Conservation (phyloP, 2,888 invertebrate species). For the Endomychus coccineus region DNA sequence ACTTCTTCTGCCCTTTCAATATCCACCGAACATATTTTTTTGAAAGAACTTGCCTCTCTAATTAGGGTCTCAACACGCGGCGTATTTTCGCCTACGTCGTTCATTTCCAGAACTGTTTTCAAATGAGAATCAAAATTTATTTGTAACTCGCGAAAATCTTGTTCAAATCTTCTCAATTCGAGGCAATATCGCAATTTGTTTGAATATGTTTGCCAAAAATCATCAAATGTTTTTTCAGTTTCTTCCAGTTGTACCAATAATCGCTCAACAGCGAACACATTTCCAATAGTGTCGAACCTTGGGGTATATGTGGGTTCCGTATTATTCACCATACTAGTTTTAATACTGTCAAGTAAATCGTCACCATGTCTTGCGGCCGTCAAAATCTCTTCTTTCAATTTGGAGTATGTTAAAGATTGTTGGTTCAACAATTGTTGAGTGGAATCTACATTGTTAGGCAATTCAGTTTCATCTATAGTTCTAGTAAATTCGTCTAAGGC, state of each 20-base stretch:
- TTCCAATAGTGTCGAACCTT: conserved; percentile 66
- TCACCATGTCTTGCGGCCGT: conserved; percentile 86
- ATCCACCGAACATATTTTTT: conserved; percentile 72
- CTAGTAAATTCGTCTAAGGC: conserved; percentile 82
- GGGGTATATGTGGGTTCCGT: conserved; percentile 51
- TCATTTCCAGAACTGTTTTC: conserved; percentile 74
- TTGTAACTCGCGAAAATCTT: conserved; percentile 87
- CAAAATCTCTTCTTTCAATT: conserved; percentile 76
- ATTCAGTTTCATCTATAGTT: conserved; percentile 82
- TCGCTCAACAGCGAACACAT: conserved; percentile 88
- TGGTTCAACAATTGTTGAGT: conserved; percentile 80
- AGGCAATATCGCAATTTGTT: conserved; percentile 83
- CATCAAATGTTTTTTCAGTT: conserved; percentile 88
- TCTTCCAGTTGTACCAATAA: conserved; percentile 88
- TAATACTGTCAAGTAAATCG: conserved; percentile 68
- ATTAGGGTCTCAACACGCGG: conserved; percentile 70
- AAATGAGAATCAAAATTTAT: conserved; percentile 73
- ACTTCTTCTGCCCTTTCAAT: conserved; percentile 77
- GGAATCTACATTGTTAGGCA: conserved; percentile 88
- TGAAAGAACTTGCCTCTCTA: conserved; percentile 69
- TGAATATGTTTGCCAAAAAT: conserved; percentile 91
- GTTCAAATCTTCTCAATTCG: conserved; percentile 86
- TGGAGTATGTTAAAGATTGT: conserved; percentile 65
- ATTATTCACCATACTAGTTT: conserved; percentile 45
- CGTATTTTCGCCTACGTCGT: conserved; percentile 84